Conservation (phyloP, 23 tunicate genomes). For the Halocynthia aurantium region DNA sequence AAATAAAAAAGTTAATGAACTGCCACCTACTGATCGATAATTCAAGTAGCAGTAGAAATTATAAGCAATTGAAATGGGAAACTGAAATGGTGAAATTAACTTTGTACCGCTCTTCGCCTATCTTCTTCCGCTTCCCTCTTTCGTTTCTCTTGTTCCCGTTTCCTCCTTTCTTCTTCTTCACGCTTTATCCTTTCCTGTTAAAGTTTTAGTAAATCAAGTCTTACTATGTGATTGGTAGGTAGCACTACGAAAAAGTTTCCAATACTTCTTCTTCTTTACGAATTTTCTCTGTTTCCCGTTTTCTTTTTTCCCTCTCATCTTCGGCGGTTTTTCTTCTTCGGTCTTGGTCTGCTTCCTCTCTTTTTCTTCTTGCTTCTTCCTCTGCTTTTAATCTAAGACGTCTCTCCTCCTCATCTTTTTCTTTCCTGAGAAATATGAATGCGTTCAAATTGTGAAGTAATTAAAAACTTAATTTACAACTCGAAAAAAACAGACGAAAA, state of each 20-base stretch:
- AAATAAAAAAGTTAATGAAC: too few relatives aligned
- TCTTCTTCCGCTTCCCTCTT: slow-evolving; percentile 33
- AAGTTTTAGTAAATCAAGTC: background rate
- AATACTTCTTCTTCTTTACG: slow-evolving; percentile 76
- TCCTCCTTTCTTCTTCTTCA: slow-evolving; percentile 59
- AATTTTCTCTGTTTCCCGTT: slow-evolving; percentile 68
- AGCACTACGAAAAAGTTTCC: background rate
- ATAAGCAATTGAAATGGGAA: too few relatives aligned
- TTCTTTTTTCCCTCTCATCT: slow-evolving; percentile 48
- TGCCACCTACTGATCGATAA: too few relatives aligned
- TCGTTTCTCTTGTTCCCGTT: slow-evolving; percentile 28
- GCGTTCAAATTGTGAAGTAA: too few relatives aligned
- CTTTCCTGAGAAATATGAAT: slow-evolving; percentile 5
- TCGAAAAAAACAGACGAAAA: too few relatives aligned
- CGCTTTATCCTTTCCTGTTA: slow-evolving; percentile 38
- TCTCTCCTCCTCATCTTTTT: slow-evolving; percentile 33
- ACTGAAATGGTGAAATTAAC: too few relatives aligned
- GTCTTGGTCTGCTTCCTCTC: slow-evolving; percentile 58
- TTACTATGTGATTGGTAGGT: background rate
- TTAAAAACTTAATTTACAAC: too few relatives aligned
- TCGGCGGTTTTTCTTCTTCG: slow-evolving; percentile 48
- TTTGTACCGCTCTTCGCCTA: too few relatives aligned
- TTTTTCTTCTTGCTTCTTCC: slow-evolving; percentile 65
- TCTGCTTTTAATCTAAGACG: slow-evolving; percentile 62
- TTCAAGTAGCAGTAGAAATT: too few relatives aligned